These are phyloP conservation scores for Sebastiscus albofasciatus DNA, from an alignment of 2,797 vertebrate species.

Conservation along the genomic window DNA sequence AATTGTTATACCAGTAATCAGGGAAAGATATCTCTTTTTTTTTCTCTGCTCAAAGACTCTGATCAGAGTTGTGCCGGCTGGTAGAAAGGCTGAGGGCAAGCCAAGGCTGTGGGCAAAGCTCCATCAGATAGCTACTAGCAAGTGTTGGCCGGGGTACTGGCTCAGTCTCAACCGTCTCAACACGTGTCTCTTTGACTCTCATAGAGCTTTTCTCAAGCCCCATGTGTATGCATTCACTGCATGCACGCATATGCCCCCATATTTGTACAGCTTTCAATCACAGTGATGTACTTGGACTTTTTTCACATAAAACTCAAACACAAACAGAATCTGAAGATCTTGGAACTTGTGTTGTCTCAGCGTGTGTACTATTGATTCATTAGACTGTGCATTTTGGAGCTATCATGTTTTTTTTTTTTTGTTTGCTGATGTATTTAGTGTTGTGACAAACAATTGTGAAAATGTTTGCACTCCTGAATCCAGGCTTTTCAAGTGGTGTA, in stretches of 20 bases:
- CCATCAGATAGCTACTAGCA: constrained; percentile 52
- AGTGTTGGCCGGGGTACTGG: constrained; percentile 33
- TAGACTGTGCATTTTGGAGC: neutral
- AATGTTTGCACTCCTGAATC: neutral
- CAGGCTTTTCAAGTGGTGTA: neutral
- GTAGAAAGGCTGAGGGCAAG: constrained; percentile 46
- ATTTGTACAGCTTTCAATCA: constrained; percentile 2
- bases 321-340: neutral
- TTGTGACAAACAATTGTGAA: neutral
- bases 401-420: neutral
- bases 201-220: neutral
- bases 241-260: neutral
- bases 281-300: neutral
- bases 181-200: constrained; percentile 41
- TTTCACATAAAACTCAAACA: neutral
- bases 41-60: constrained; percentile 50
- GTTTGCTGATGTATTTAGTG: neutral
- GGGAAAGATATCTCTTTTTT: constrained; percentile 57
- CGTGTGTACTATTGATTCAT: neutral
- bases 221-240: neutral
- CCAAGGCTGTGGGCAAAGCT: constrained; percentile 48
- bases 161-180: constrained; percentile 45
- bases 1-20: constrained; percentile 33
- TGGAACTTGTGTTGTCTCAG: neutral
- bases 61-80: constrained; percentile 49